phyloP scores from a whole-genome alignment of 2,888 invertebrate genomes.

The Smittia aterrima region DNA sequence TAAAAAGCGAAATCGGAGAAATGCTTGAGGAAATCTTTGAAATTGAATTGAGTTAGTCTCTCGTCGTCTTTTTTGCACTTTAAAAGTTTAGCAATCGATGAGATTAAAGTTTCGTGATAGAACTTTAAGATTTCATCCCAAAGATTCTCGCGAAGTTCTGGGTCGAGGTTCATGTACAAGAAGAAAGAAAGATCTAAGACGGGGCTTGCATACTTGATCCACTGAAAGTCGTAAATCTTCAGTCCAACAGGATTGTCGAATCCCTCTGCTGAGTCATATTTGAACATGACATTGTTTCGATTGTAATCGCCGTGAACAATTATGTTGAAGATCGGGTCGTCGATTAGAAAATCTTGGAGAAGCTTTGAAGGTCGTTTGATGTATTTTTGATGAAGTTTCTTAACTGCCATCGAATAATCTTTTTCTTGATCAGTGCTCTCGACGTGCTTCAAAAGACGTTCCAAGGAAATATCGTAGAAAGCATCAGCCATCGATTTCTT shows the following conservation, averaged over 20 bases:
- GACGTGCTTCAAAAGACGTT: constrained; percentile 45
- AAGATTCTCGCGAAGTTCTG: constrained; percentile 44
- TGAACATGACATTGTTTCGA: constrained; percentile 52
- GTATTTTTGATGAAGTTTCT: constrained; percentile 47
- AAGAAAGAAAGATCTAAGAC: constrained; percentile 51
- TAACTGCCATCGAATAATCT: constrained; percentile 45
- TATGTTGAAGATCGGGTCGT: constrained; percentile 47
- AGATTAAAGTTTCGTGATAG: constrained; percentile 48
- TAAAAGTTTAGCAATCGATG: constrained; percentile 46
- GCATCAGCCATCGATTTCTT: constrained; percentile 46
- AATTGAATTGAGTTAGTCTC: constrained; percentile 43
- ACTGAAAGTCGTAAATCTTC: constrained; percentile 53
- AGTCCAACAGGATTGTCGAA: constrained; percentile 45
- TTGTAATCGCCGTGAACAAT: constrained; percentile 53
- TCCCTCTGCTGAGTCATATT: constrained; percentile 44
- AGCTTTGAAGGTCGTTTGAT: constrained; percentile 47
- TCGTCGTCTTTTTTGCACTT: constrained; percentile 44
- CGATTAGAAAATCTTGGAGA: constrained; percentile 48
- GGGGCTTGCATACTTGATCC: constrained; percentile 50
- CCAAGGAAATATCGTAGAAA: constrained; percentile 49
- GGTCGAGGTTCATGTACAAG: constrained; percentile 50
- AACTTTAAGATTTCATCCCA: constrained; percentile 47
- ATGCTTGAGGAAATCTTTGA: constrained; percentile 48
- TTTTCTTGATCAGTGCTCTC: not conserved
- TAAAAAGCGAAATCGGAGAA: constrained; percentile 51